A percentile compares a stretch with the other conserved stretches of the same genome.
Conservation (phyloP, 1,140 invertebrate species). For the Drosophila bifasciata region DNA sequence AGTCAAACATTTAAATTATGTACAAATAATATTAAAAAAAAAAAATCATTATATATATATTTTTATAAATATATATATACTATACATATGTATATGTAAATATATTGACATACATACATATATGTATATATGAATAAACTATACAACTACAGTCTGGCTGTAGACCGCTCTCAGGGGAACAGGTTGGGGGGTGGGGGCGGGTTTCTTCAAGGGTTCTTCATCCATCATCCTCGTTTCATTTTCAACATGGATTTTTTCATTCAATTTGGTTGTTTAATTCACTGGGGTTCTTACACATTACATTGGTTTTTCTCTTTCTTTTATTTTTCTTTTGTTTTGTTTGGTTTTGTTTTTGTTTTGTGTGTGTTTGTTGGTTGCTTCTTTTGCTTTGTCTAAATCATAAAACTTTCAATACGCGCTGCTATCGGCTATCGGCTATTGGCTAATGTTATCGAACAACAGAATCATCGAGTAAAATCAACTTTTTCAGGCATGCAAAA, state of each 20-base stretch:
- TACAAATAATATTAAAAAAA: constrained; percentile 73
- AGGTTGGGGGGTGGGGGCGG: background rate
- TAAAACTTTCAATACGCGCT: constrained; percentile 26
- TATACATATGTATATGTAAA: background rate
- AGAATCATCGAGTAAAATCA: constrained; percentile 33
- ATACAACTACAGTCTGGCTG: constrained; percentile 66
- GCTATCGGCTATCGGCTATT: background rate
- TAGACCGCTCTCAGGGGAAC: constrained; percentile 38
- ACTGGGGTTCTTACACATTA: constrained; percentile 51
- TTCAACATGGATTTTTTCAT: constrained; percentile 35
- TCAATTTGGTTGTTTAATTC: constrained; percentile 56
- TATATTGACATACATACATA: constrained; percentile 9
- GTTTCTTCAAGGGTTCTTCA: no score
- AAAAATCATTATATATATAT: constrained; percentile 45
- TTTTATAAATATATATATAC: constrained; percentile 19
- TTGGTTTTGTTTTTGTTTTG: no score
- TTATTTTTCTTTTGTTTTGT: no score
- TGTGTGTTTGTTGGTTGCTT: constrained; percentile 3
- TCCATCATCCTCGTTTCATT: constrained; percentile 17
- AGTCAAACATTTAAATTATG: constrained; percentile 80
- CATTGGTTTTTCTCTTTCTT: constrained; percentile 17
- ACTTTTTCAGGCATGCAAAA: constrained; percentile 24
- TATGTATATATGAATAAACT: constrained; percentile 45
- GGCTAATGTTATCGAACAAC: constrained; percentile 17
- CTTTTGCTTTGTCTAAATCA: constrained; percentile 56